Percentiles rank a stretch among this genome's conserved stretches.
phyloP scores from a whole-genome alignment of 37 sponge, comb jelly and placozoan genomes.

The Hexactinellida sp. region DNA sequence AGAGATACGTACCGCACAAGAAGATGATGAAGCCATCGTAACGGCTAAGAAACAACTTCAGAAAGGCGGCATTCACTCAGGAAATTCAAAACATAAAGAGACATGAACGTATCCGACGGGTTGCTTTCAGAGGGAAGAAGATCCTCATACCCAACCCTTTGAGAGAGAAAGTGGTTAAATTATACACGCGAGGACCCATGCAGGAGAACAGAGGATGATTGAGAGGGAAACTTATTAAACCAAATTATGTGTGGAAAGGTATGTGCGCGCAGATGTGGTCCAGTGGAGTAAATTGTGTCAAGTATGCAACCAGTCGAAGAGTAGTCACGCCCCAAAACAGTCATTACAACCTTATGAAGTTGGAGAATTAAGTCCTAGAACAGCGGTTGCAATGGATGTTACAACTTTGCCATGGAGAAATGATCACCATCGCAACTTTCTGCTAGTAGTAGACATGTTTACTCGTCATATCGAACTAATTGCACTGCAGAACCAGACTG shows the following conservation, averaged over 20 bases:
- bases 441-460: constrained; percentile 2
- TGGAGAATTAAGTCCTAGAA: background rate
- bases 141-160: too few species aligned
- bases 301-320: too few species aligned
- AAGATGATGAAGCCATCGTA: too few species aligned
- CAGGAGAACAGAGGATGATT: too few species aligned
- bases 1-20: too few species aligned
- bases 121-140: too few species aligned
- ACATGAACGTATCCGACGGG: too few species aligned
- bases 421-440: background rate
- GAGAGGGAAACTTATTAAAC: too few species aligned
- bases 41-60: too few species aligned
- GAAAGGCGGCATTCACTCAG: background rate
- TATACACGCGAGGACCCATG: too few species aligned
- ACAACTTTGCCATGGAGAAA: background rate
- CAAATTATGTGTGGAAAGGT: background rate
- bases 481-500: background rate
- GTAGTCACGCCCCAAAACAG: background rate
- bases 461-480: background rate
- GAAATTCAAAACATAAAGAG: background rate
- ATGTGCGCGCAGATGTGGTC: background rate
- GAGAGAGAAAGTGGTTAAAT: too few species aligned
- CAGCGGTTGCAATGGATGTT: background rate
- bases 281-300: too few species aligned
- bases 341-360: background rate